phyloP scores from a whole-genome alignment of 1,140 invertebrate genomes.

The Aleiodes sp. region DNA sequence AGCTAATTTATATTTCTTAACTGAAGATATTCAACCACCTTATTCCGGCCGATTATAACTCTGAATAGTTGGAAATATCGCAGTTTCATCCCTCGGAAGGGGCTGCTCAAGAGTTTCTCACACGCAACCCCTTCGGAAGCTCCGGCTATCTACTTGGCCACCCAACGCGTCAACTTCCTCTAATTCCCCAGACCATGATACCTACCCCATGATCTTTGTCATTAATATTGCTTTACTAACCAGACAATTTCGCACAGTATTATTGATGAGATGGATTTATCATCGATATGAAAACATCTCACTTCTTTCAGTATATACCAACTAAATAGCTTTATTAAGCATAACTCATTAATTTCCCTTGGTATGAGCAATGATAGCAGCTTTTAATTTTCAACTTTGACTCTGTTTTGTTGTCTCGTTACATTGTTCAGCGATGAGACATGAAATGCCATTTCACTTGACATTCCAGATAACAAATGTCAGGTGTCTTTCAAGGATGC shows the following conservation, averaged over 20 bases:
- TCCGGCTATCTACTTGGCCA: not conserved
- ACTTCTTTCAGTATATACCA: no score
- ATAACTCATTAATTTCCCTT: not conserved
- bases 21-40: no score
- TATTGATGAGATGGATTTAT: slow-evolving; percentile 8
- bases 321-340: not conserved
- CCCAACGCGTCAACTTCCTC: slow-evolving; percentile 7
- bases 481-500: slow-evolving; percentile 52
- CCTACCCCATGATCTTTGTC: slow-evolving; percentile 10
- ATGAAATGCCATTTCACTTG: slow-evolving; percentile 41
- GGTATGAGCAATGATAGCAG: not conserved
- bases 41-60: no score
- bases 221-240: slow-evolving; percentile 15
- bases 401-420: not conserved
- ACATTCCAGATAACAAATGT: slow-evolving; percentile 62
- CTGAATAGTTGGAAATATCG: no score
- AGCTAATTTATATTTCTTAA: no score
- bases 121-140: not conserved
- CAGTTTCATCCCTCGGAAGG: no score
- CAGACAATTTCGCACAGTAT: not conserved
- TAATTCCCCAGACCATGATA: slow-evolving; percentile 13
- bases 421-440: slow-evolving; percentile 41
- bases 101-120: not conserved
- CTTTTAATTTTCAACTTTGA: not conserved
- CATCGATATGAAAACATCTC: not conserved